Evolutionary conservation across 2,113 vertebrate species (phyloP), one percentile per base, ranked within the genome.

Genomic region (Ageneiosus marmoratus): DNA sequence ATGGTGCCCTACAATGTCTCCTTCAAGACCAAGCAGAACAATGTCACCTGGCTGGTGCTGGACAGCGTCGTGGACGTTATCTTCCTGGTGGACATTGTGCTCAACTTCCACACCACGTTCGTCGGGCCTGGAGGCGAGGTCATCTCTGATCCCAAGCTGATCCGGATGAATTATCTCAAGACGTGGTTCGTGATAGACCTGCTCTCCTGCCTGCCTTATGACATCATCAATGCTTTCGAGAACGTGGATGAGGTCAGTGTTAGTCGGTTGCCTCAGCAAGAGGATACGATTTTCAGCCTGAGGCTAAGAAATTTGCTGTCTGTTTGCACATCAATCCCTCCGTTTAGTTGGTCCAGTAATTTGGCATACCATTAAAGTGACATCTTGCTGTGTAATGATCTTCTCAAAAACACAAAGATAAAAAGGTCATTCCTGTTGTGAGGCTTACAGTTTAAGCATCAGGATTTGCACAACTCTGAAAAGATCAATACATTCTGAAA

Each of bases 151-250:
- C 97, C 98, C 76, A 98, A 98, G 84, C 95, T 99, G 82, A 99
- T 99, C 88, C 93, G 98, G 85, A 99, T 99, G 97, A 99, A 99
- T 93, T 99, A 99, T 90, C 91, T 99, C 92, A 99, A 99, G 94
- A 99, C 98, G 0, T 99, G 98, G 98, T 99, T 99, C 85, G 96
- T 99, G 92, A 99, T 99, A 10, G 98, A 99, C 89, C 95, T 99
- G 82, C 95, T 99, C 83, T 99, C 97, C 88, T 99, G 98, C 92
- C 95, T 99, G 94, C 98, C 98, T n/a, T 99, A 99, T 32, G 98
- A 99, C 93, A 99, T 99, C 95, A 99, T 99, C 95, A 99, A 99
- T 90, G 98, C 98, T 93, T 99, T 99, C 70, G 98, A 99, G 94
- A 99, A 99, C 16, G 98, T 99, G 76, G 98, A 99, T 60, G 98